phyloP scores from a whole-genome alignment of 2,113 vertebrate species.

The Antennarius striatus region DNA sequence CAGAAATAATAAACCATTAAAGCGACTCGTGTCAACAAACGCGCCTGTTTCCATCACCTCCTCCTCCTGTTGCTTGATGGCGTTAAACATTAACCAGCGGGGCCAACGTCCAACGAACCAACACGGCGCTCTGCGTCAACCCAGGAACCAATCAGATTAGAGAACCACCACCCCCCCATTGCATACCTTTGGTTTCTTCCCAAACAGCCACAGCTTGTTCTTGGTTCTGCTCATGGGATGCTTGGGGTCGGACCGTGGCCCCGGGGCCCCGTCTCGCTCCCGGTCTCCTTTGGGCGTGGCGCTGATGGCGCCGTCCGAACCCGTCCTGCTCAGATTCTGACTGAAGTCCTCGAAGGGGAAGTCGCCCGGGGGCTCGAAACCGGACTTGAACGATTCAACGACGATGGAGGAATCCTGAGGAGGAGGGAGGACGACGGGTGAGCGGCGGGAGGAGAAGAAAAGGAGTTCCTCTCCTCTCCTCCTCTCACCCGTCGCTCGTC shows the following conservation, averaged over 20 bases:
- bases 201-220: conserved; percentile 98
- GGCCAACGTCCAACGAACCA: conserved; percentile 51
- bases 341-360: conserved; percentile 98
- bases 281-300: conserved; percentile 86
- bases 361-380: conserved; percentile 93
- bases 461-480: background rate
- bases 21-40: conserved; percentile 1
- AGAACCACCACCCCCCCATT: background rate
- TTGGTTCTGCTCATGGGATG: conserved; percentile 89
- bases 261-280: conserved; percentile 67
- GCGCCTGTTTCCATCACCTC: conserved; percentile 23
- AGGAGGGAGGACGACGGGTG: background rate
- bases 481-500: conserved; percentile 88
- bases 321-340: conserved; percentile 93
- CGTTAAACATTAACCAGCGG: conserved; percentile 54
- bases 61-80: background rate
- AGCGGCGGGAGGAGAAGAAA: background rate
- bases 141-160: no score
- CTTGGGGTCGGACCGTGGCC: conserved; percentile 87
- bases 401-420: conserved; percentile 91
- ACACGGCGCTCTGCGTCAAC: no score
- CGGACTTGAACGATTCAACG: conserved; percentile 97
- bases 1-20: no score
- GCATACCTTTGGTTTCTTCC: conserved; percentile 97
- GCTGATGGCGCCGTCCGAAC: conserved; percentile 94